Evolutionary conservation across 2,888 invertebrate species (phyloP), one percentile per base, ranked within the genome.

Genomic region (Tupiocoris notatus): DNA sequence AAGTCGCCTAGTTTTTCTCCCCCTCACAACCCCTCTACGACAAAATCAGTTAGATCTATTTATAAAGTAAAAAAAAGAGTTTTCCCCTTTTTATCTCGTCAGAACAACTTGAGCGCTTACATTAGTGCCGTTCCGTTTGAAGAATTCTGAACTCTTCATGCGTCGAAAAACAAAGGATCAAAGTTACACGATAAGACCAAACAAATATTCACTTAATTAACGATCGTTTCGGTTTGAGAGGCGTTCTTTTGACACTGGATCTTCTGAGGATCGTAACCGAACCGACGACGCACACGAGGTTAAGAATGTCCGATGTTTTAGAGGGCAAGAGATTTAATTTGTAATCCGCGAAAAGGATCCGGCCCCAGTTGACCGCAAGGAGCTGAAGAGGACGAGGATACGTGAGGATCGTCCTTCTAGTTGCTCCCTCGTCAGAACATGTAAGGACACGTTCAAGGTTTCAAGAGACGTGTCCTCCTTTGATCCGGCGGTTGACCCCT

Each of bases 321-420:
- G 61, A 68, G 61, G 24, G n/a, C n/a, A 68, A 68, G 76, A 76
- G 76, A 76, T 76, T 76, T 76, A 76, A 76, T 76, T 76, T 76
- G 76, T 76, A 76, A 68, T 63, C 68, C 61, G 68, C 54, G 23
- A 56, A 23, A 20, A 67, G 56, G 67, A 22, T 39, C 12, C 20
- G 39, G 25, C 18, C n/a, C n/a, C n/a, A n/a, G n/a, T n/a, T n/a
- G 73, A 54, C 20, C 9, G 39, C 7, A n/a, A 25, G 61, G 20
- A 56, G 73, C 16, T 73, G 73, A 73, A 17, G 73, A 22, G 24
- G 68, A 58, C 21, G 23, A 7, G n/a, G n/a, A n/a, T 24, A 59
- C n/a, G 59, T 20, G 12, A 59, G 58, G 57, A 25, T 17, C 59
- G 18, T 0, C 25, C 23, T 39, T 39, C 20, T 39, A 39, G 65